Evolutionary conservation across 1,140 invertebrate species (phyloP), one percentile per base, ranked within the genome.

Genomic region (Nephila pilipes): DNA sequence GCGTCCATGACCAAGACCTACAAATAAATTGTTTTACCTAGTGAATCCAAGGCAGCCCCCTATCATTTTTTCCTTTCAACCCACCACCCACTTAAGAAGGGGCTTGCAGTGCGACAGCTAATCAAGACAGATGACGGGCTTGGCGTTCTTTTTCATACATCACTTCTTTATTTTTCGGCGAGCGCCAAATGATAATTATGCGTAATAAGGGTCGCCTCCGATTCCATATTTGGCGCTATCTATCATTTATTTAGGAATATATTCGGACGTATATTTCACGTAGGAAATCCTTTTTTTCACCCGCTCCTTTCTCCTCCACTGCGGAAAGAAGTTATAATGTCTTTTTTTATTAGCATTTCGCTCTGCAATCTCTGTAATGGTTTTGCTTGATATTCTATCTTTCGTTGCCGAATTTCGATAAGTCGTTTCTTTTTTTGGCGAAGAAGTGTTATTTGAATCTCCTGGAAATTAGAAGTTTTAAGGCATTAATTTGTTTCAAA

Each of bases 81-180:
- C 65, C 79, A 55, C 36, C 29, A 46, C 54, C 75, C 89, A 90
- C 81, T 91, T 83, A 83, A 85, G 81, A 91, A 63, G 89, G 79
- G 89, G 79, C 75, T 55, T 46, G 81, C 90, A 65, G 29, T 81
- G 60, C 80, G 81, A 92, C 81, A 92, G 90, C 90, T 92, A 92
- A 92, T 92, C 90, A 92, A 92, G 90, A 92, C 90, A 92, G 90
- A 92, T 92, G 90, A 85, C 60, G 80, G 89, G 81, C 60, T 85
- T 75, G 90, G 90, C 81, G 81, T 92, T 92, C 80, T 92, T 92
- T 92, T 85, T 85, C 90, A 85, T 85, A 85, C 57, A 55, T 85
- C 81, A 91, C n/a, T 75, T 75, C 58, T 91, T 83, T 92, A 54
- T 75, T 85, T 91, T 85, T 36, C 57, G 29, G 10, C 22, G 25